Base-by-base conservation (phyloP, 2,797 vertebrate genomes). In the Fistularia commersonii region DNA sequence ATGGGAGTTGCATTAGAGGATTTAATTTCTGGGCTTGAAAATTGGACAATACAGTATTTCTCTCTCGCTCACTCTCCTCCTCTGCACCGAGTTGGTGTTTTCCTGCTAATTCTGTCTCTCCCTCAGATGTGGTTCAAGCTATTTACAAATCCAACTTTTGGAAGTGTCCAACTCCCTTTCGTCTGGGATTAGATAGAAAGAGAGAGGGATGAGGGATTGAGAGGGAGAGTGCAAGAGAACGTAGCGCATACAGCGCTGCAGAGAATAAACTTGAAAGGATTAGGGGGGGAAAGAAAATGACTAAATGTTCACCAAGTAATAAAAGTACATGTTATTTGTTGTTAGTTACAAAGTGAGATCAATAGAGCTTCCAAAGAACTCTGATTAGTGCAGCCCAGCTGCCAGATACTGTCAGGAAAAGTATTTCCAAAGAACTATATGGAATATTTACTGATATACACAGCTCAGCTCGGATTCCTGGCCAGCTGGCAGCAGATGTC, bases 321-420 rank as follows among this genome's bases (percentile, higher is more conserved):
- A 88, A 88, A 89, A 91, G 83, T 86, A 79, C 79, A 74, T 88
- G 84, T 87, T 92, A 87, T 92, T 92, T 91, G 87, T 91, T 92
- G 87, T 87, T 72, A 76, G 84, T 87, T 91, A 88, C 88, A 91
- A 88, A 93, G 88, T 90, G 84, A 89, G 84, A 91, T 88, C 77
- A 82, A 77, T 82, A 35, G 74, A 79, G 87, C 90, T 91, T 93
- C 89, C 92, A 91, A 94, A 85, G 77, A 89, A 87, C 90, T 92
- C 82, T 92, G 92, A 88, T 88, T 81, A 83, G 73, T 82, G 76
- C 89, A 90, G 88, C 72, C 77, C 86, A 90, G 89, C 83, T 77
- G 82, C 84, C 80, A 85, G 85, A 90, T 79, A 79, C 77, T 41
- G 57, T 65, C 50, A 77, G 79, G 79, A 72, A 71, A 87, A 72